Conservation (phyloP, 64 coral and sea anemone species). For the Acropora tenuis region DNA sequence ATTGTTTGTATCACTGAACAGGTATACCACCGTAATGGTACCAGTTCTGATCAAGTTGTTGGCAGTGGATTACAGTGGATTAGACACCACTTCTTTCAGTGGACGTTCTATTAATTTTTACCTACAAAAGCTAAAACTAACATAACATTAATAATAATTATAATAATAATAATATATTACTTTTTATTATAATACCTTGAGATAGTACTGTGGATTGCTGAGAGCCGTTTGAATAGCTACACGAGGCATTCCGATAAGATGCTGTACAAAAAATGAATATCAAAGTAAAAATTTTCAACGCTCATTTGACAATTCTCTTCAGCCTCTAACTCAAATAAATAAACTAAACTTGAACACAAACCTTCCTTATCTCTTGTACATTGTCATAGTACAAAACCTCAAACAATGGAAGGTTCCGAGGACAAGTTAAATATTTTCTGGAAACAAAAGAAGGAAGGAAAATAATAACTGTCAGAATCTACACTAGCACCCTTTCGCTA, state of each 20-base stretch:
- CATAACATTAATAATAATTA: too few relatives aligned
- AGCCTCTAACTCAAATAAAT: neutral
- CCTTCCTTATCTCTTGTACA: slow-evolving; percentile 72
- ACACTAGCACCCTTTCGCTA: too few relatives aligned
- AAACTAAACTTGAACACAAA: slow-evolving; percentile 13
- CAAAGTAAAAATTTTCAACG: neutral
- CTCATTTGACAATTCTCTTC: neutral
- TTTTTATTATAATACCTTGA: slow-evolving; percentile 52
- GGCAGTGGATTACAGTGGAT: too few relatives aligned
- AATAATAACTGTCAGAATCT: neutral
- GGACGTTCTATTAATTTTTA: too few relatives aligned
- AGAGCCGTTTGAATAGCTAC: slow-evolving; percentile 94
- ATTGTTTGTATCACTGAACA: too few relatives aligned
- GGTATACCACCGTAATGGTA: too few relatives aligned
- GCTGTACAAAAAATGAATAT: slow-evolving; percentile 18
- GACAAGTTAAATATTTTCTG: slow-evolving; percentile 79
- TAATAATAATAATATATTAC: too few relatives aligned
- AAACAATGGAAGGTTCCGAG: slow-evolving; percentile 71
- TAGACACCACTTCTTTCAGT: too few relatives aligned
- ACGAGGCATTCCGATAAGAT: slow-evolving; percentile 89
- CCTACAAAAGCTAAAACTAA: too few relatives aligned
- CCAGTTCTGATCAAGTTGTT: too few relatives aligned
- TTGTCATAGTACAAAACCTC: slow-evolving; percentile 83
- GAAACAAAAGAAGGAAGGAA: neutral
- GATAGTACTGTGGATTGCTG: slow-evolving; percentile 87